Percentiles rank a stretch among this genome's conserved stretches.
These are phyloP conservation scores for Neosilurus hyrtlii DNA, from an alignment of 2,797 vertebrate genomes.

Conservation along the genomic window DNA sequence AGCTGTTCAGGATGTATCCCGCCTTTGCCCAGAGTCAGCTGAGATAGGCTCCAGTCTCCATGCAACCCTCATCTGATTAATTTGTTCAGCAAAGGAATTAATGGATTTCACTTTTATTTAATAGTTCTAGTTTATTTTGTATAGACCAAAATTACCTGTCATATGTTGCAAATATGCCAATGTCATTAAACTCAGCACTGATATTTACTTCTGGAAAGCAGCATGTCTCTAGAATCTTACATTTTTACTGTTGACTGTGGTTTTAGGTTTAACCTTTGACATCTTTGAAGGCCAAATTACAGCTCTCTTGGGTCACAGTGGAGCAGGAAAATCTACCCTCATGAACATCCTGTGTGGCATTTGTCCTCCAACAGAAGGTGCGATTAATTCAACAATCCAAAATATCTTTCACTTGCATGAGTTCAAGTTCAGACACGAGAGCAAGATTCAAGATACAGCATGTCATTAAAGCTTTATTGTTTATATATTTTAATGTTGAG, in stretches of 20 bases:
- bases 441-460: not conserved
- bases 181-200: not conserved
- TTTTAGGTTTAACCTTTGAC: slow-evolving; percentile 88
- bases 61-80: too few species aligned
- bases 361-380: slow-evolving; percentile 81
- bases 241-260: not conserved
- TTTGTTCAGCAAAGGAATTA: too few species aligned
- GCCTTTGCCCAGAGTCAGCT: too few species aligned
- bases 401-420: not conserved
- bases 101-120: too few species aligned
- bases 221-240: not conserved
- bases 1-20: too few species aligned
- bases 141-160: not conserved
- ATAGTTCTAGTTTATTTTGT: not conserved
- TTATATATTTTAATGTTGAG: not conserved
- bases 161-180: not conserved
- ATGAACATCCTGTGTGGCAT: slow-evolving; percentile 96
- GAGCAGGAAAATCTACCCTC: slow-evolving; percentile 91
- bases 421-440: not conserved
- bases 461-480: not conserved
- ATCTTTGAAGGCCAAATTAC: slow-evolving; percentile 97
- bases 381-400: slow-evolving; percentile 10
- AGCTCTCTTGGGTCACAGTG: slow-evolving; percentile 92
- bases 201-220: not conserved
- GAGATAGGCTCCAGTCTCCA: too few species aligned